Evolutionary conservation across 1,140 invertebrate genomes (phyloP), one percentile per base, ranked within the genome.

Genomic region (Nomia melanderi): DNA sequence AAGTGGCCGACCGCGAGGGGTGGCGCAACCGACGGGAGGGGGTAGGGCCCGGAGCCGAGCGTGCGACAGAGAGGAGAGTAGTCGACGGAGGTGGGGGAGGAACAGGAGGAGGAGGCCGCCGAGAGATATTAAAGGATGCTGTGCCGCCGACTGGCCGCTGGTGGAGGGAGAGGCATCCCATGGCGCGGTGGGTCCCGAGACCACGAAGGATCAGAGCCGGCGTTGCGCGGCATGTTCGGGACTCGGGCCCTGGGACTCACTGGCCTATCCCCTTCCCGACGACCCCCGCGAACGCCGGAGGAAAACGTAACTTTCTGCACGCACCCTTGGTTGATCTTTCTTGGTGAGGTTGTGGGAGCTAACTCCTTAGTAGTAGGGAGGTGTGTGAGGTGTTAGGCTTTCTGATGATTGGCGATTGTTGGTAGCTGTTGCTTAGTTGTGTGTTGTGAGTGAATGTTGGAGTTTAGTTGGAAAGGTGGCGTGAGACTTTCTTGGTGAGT

Each of bases 101-200:
- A n/a, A n/a, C n/a, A n/a, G n/a, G 50, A 83, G 65, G 72, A 84
- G 81, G 77, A 85, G 84, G 83, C 81, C 78, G 87, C 86, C 83
- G 79, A 85, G 85, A 88, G 88, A 90, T 90, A 90, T 90, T 91
- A 90, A 90, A 90, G 90, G 90, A 91, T 89, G 82, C 84, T 87
- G 87, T 77, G 82, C 87, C 86, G 84, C 85, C 86, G 79, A 77
- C 75, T 71, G 20, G 47, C 20, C 20, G 8, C 5, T 7, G 47
- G 47, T 7, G 64, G 59, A 39, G 25, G 44, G 79, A 74, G 64
- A 87, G 81, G 88, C 84, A 88, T 90, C 89, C 86, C 82, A 86
- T 87, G 84, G 89, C 71, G 87, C 79, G 87, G 88, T 88, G 79
- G 88, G 86, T 89, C 88, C 86, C 78, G 20, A 77, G 77, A 79